Evolutionary conservation across 2,113 vertebrate species (phyloP), one percentile per base, ranked within the genome.

Genomic region (Seriola quinqueradiata): DNA sequence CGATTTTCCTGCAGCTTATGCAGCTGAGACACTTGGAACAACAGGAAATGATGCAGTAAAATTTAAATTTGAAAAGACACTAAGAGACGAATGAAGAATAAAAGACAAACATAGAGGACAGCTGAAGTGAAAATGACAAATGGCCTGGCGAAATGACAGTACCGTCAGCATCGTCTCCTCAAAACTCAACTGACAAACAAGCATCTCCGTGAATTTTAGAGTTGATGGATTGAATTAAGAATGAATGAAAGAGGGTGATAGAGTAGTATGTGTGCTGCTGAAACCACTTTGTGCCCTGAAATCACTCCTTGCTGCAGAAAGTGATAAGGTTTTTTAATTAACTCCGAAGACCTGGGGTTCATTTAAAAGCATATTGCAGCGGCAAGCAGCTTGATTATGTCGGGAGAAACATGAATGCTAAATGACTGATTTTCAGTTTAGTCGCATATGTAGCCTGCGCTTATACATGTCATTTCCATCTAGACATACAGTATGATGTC

Each of bases 281-380:
- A 46, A 72, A 64, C 23, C 40, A 65, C 12, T n/a, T 60, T 21
- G 54, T 79, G 59, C 32, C 25, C 23, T 25, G 14, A 42, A 55
- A 48, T 67, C 75, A 17, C 7, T 76, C 69, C 38, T 59, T 34
- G 48, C 70, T 81, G 77, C 58, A 59, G 66, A 68, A 75, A 70
- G 48, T 48, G 82, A 90, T 83, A 83, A 72, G 44, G 64, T 69
- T 61, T 83, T 48, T 84, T 75, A 84, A 85, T 91, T 72, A 88
- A 83, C 75, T 83, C 55, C 2, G 25, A 8, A 12, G 77, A 73
- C 74, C 76, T 54, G 25, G 4, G 40, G 69, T 82, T 83, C 23
- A 64, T 82, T 77, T 70, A 78, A 79, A 72, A 75, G 7, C 13
- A 48, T 21, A 71, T 54, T 59, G 25, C 63, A 17, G n/a, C 54